Conservation (phyloP, 2,113 vertebrate genomes). For the Antechinus flavipes region DNA sequence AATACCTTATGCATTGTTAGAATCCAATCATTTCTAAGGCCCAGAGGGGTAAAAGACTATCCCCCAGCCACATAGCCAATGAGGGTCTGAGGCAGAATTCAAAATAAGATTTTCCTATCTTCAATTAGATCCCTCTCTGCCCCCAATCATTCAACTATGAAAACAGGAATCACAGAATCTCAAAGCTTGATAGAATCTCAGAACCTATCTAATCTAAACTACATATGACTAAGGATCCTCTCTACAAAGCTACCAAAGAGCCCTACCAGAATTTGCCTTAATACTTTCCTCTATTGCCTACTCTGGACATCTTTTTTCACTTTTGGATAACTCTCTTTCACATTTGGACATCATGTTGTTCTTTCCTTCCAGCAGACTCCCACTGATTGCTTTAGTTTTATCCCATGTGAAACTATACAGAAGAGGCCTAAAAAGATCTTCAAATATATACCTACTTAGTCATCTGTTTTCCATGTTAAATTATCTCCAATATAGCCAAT, state of each 20-base stretch:
- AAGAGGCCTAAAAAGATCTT: neutral
- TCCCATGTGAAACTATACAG: neutral
- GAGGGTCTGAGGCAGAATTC: neutral
- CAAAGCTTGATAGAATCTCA: neutral
- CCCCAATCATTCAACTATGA: neutral
- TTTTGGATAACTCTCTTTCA: neutral
- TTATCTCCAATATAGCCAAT: neutral
- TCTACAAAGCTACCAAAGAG: neutral
- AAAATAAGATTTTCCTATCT: neutral
- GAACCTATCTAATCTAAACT: neutral
- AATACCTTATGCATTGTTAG: conserved; percentile 10
- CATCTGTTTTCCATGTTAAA: neutral
- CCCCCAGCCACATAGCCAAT: neutral
- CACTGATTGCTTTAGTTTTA: neutral
- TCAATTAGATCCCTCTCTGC: neutral
- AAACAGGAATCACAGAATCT: neutral
- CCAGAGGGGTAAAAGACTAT: neutral
- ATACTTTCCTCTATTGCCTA: neutral
- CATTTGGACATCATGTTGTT: neutral
- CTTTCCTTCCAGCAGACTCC: neutral
- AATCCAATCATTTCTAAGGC: neutral
- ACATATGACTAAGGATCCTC: neutral
- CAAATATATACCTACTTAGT: neutral
- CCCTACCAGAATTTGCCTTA: neutral
- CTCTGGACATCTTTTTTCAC: neutral